Evolutionary conservation across 2,797 vertebrate species (phyloP), one percentile per base, ranked within the genome.

Genomic region (Myotis findleyi): DNA sequence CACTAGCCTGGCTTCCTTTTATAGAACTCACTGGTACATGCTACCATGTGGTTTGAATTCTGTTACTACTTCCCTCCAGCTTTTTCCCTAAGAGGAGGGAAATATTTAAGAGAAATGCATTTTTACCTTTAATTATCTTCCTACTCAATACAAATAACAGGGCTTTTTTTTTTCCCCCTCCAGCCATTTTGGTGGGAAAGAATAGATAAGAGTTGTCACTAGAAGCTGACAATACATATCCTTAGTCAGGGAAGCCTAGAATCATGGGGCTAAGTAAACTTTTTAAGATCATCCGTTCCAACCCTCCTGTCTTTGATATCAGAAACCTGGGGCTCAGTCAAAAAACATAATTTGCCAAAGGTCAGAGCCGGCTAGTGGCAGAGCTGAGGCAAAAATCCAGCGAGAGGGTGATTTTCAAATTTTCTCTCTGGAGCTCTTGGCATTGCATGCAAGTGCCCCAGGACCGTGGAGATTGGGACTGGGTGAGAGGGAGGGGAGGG

Each of bases 91-190:
- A 36, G 21, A 76, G 30, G 44, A 91, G 73, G 7, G 71, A 89
- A 89, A 84, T 72, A 69, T 44, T 77, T 71, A 80, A 87, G 53
- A 69, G 27, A 51, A 77, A 94, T 47, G n/a, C 30, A 80, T 73
- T 64, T 41, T 13, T 38, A 30, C 38, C 59, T 83, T 33, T 38
- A 36, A 47, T 36, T 73, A 59, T 64, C n/a, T 82, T 76, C 75
- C 17, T 76, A 91, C n/a, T 94, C n/a, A 17, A 47, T 41, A 91
- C 25, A 68, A 95, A 94, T 44, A 23, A 49, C 38, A 87, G 9
- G 5, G 41, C 44, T 86, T 38, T 55, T 36, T 66, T 55, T 41
- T 75, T 20, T 41, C 25, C 13, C 21, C 16, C 27, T 82, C 17
- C 27, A 62, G 38, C 3, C 44, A 62, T 62, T 77, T 83, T 79